These are phyloP conservation scores for Lanistes nyassanus DNA, from an alignment of 1,140 invertebrate species.

Conservation along the genomic window DNA sequence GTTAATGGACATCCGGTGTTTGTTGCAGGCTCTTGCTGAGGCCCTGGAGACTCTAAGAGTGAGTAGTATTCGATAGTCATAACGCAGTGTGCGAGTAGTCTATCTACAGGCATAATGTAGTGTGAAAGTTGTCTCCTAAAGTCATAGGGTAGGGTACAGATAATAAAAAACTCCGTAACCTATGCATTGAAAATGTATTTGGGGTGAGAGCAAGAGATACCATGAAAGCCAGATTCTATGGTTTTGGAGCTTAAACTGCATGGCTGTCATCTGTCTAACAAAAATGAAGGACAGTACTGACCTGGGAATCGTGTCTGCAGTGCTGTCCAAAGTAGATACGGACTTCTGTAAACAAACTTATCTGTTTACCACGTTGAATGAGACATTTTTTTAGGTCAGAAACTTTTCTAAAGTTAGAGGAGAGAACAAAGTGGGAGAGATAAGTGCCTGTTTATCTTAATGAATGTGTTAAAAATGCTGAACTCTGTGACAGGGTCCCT, in stretches of 20 bases:
- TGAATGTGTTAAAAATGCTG: not conserved
- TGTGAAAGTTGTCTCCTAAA: too few relatives aligned
- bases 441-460: not conserved
- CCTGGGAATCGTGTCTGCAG: not conserved
- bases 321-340: not conserved
- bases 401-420: not conserved
- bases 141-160: too few relatives aligned
- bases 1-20: not conserved
- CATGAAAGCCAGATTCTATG: too few relatives aligned
- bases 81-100: not conserved
- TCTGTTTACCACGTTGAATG: not conserved
- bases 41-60: constrained; percentile 2
- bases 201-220: too few relatives aligned
- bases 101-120: too few relatives aligned
- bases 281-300: too few relatives aligned
- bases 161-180: too few relatives aligned
- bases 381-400: not conserved
- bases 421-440: not conserved
- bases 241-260: too few relatives aligned
- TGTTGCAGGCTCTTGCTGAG: constrained; percentile 6
- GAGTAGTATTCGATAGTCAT: not conserved
- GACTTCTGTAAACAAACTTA: not conserved
- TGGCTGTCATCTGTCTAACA: too few relatives aligned
- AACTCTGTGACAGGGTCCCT: constrained; percentile 23
- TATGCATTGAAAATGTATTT: too few relatives aligned